phyloP scores from a whole-genome alignment of 2,888 invertebrate genomes.

The Beris morrisii region DNA sequence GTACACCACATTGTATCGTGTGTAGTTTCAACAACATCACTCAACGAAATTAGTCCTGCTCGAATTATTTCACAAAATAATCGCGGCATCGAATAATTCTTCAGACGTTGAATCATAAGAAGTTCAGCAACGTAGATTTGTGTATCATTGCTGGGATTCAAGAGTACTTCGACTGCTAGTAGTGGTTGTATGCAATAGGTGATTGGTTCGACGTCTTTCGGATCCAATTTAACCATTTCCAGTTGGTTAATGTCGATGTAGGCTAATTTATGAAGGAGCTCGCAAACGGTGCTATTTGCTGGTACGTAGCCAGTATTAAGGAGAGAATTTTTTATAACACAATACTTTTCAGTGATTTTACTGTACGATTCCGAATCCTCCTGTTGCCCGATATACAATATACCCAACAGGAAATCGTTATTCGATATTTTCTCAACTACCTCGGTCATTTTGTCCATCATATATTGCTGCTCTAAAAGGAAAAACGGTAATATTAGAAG shows the following conservation, averaged over 20 bases:
- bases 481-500: background rate
- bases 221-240: slow-evolving; percentile 58
- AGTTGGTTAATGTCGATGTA: slow-evolving; percentile 52
- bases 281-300: slow-evolving; percentile 45
- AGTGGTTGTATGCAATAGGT: slow-evolving; percentile 78
- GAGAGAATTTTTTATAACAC: slow-evolving; percentile 50
- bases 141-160: slow-evolving; percentile 83
- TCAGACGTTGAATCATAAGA: slow-evolving; percentile 79
- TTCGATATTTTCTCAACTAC: slow-evolving; percentile 69
- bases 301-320: slow-evolving; percentile 28
- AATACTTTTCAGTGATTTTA: slow-evolving; percentile 73
- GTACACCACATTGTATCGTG: slow-evolving; percentile 93
- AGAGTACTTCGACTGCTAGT: slow-evolving; percentile 79
- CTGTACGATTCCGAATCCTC: slow-evolving; percentile 71
- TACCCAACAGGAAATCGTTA: slow-evolving; percentile 76
- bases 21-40: slow-evolving; percentile 79
- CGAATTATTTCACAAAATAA: slow-evolving; percentile 87
- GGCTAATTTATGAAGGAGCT: slow-evolving; percentile 50
- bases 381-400: slow-evolving; percentile 80
- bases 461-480: slow-evolving; percentile 56
- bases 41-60: slow-evolving; percentile 85
- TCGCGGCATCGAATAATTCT: slow-evolving; percentile 77
- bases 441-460: slow-evolving; percentile 70
- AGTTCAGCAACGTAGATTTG: slow-evolving; percentile 79
- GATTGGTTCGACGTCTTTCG: slow-evolving; percentile 64